Evolutionary conservation across 2,888 invertebrate genomes (phyloP), one percentile per base, ranked within the genome.

Genomic region (Strigamia crassipes): DNA sequence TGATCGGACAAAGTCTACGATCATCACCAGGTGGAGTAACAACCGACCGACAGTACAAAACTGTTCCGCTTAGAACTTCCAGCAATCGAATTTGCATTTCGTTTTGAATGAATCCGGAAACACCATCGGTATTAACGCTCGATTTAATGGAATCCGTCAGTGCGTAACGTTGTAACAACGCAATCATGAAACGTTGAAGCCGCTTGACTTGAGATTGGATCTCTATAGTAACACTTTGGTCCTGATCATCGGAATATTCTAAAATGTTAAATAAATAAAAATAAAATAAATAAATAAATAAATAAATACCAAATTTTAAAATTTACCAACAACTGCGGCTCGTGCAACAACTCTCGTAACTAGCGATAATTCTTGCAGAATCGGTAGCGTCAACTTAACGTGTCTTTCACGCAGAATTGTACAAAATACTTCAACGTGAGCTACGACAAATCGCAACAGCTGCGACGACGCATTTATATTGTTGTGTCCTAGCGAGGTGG

Each of bases 371-470:
- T 96, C 95, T 84, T 92, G 90, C 38, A 96, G 88, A 31, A 93
- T 90, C 0, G 92, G 90, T 1, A 90, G 86, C 0, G 93, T 91
- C 9, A 94, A 90, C 81, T 90, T 90, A 0, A 93, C 92, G 84
- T 90, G 90, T 0, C 92, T 92, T 66, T 92, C 92, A 83, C 95
- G 90, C 79, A 97, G 89, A 80, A 95, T 92, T 85, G 92, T 90
- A 85, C 94, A 94, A 82, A 96, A 91, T 82, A 93, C 92, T 86
- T 96, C 96, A 80, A 93, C 90, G 87, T 96, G 95, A 82, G 93
- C 92, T 80, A 95, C 90, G 73, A 96, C 87, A 85, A 95, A 93
- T 85, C 93, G 92, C 85, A 94, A 91, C 79, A 96, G 88, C 88
- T 89, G 85, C 10, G 92, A 89, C 15, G 94, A 91, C 79, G 94